Percentiles rank a stretch among this genome's conserved stretches.
Conservation (phyloP, 2,888 invertebrate genomes). For the Gymnoscelis rufifasciata region DNA sequence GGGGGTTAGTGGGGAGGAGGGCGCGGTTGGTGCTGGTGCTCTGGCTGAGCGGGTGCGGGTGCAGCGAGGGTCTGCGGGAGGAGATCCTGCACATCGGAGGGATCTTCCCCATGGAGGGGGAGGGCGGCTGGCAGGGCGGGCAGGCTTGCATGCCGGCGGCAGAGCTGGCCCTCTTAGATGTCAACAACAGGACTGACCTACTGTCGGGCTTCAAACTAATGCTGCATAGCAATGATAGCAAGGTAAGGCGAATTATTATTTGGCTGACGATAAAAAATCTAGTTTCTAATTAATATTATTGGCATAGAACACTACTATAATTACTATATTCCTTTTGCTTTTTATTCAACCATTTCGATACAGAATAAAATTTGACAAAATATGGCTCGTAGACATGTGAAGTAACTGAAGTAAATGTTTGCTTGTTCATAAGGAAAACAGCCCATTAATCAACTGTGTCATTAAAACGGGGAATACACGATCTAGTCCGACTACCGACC, state of each 20-base stretch:
- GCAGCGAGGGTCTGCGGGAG: slow-evolving; percentile 70
- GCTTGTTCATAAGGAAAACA: too few species aligned
- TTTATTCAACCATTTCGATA: too few species aligned
- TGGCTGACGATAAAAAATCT: too few species aligned
- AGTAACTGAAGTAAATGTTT: too few species aligned
- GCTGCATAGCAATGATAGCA: slow-evolving; percentile 97
- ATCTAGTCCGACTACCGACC: too few species aligned
- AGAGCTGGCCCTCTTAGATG: slow-evolving; percentile 96
- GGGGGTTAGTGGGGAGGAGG: slow-evolving; percentile 35
- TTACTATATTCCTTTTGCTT: too few species aligned
- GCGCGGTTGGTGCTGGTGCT: slow-evolving; percentile 52
- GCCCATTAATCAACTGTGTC: too few species aligned
- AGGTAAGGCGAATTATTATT: slow-evolving; percentile 79
- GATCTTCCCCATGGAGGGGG: slow-evolving; percentile 97
- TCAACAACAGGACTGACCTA: slow-evolving; percentile 92
- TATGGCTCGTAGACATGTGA: too few species aligned
- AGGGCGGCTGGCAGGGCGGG: slow-evolving; percentile 99
- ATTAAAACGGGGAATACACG: too few species aligned
- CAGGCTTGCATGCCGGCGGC: slow-evolving; percentile 99
- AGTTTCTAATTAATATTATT: too few species aligned
- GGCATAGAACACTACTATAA: too few species aligned
- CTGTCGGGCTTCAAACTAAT: slow-evolving; percentile 94
- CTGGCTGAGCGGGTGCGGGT: slow-evolving; percentile 54
- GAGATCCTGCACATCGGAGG: slow-evolving; percentile 96
- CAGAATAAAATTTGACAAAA: too few species aligned